Evolutionary conservation across 2,113 vertebrate species (phyloP).

Genomic region (Blennius ocellaris): DNA sequence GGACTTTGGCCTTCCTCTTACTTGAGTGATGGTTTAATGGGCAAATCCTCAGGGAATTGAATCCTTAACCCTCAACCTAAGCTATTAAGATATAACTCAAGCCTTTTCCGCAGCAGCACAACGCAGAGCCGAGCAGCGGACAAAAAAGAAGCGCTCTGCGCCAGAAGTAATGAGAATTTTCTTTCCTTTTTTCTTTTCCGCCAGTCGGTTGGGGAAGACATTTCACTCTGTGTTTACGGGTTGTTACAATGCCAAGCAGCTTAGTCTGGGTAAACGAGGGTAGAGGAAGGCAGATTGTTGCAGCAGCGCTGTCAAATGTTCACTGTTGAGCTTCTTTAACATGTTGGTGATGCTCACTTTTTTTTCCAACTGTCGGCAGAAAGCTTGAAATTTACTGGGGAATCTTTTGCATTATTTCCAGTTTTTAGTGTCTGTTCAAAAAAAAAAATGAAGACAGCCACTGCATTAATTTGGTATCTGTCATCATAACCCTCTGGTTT

Average conservation of each 20-base stretch:
- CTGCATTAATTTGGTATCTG: constrained; percentile 27
- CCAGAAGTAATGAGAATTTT: constrained; percentile 26
- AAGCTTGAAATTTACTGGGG: constrained; percentile 9
- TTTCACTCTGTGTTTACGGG: constrained; percentile 64
- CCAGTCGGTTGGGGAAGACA: constrained; percentile 49
- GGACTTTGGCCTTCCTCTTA: constrained; percentile 8
- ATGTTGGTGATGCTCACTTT: not conserved
- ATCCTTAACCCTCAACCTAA: constrained; percentile 51
- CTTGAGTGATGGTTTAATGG: constrained; percentile 44
- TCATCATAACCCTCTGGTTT: constrained; percentile 14
- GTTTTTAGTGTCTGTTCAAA: not conserved
- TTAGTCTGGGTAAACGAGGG: constrained; percentile 57
- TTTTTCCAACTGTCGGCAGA: constrained; percentile 42
- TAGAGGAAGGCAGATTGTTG: constrained; percentile 49
- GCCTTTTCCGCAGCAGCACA: constrained; percentile 25
- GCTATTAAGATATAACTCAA: constrained; percentile 31
- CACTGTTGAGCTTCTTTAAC: constrained; percentile 26
- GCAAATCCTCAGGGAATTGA: constrained; percentile 12
- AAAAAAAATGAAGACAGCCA: not conserved
- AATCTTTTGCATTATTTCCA: not conserved
- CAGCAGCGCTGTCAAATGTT: constrained; percentile 49
- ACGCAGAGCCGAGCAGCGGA: constrained; percentile 12
- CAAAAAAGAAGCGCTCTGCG: constrained; percentile 5
- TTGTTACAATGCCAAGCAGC: constrained; percentile 61
- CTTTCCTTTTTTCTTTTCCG: not conserved